Base-by-base conservation (phyloP, 2,113 vertebrate genomes). In the Pygoscelis antarcticus region DNA sequence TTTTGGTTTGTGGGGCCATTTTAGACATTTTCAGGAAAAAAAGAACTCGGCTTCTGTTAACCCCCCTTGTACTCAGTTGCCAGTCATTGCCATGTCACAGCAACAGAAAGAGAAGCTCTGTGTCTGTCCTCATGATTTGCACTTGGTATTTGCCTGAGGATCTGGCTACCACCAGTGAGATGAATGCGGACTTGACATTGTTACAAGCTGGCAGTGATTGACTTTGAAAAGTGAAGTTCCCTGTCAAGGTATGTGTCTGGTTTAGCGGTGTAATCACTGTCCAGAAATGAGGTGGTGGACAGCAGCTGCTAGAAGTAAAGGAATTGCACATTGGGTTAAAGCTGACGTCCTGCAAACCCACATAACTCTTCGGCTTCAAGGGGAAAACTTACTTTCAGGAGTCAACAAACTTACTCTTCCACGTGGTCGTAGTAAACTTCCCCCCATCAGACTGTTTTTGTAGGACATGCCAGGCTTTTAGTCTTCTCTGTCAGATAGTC, bases 1-100 rank as follows among this genome's bases (percentile, higher is more conserved):
- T 97, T 97, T 92, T 76, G 84, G 76, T 94, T 97, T 42, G 7
- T 26, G 77, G 49, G 91, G 87, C 94, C n/a, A 3, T 94, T 97
- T 96, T 57, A 96, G 96, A 95, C 80, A 44, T 92, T 96, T 94
- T 32, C 58, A 76, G 81, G 70, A 72, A 70, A 78, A 94, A 78
- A 92, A 81, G 88, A 95, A 68, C 95, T 92, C 65, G 0, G 70
- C 51, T 96, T 91, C 76, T 90, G 47, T 54, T 91, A 95, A 81
- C 42, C 75, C 74, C 83, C 69, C 47, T 72, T 6, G 0, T 60
- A 8, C 68, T 83, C 36, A 10, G 94, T 18, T 92, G 75, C 69
- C 44, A 34, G 90, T 79, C 57, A 11, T 34, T 64, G 52, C 22
- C 2, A 1, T 40, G 75, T 81, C 5, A 2, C 44, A 32, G 95